phyloP scores from a whole-genome alignment of 2,113 vertebrate genomes.

The Triplophysa rosa region DNA sequence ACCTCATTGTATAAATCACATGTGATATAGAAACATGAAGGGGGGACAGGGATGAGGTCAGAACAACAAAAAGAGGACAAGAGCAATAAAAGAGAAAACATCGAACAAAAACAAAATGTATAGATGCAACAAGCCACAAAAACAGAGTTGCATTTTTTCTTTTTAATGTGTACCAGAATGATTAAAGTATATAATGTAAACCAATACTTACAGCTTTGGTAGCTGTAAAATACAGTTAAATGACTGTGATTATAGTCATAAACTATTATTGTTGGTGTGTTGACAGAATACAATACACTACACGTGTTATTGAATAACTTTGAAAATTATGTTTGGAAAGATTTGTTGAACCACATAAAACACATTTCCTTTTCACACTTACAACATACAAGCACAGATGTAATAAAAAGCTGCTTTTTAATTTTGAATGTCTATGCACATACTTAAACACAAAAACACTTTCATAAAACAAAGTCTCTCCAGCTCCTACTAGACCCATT shows the following conservation, averaged over 20 bases:
- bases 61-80: background rate
- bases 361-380: conserved; percentile 1
- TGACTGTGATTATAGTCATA: too few species aligned
- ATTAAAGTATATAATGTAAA: too few species aligned
- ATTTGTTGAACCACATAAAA: background rate
- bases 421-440: conserved; percentile 26
- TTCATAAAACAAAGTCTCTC: conserved; percentile 28
- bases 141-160: too few species aligned
- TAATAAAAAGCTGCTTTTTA: conserved; percentile 4
- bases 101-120: background rate
- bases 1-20: conserved; percentile 42
- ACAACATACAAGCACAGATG: background rate
- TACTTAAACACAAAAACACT: conserved; percentile 13
- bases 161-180: too few species aligned
- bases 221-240: too few species aligned
- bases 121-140: too few species aligned
- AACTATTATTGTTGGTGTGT: too few species aligned
- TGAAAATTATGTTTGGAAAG: too few species aligned
- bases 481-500: conserved; percentile 46
- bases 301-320: too few species aligned
- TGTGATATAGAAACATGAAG: conserved; percentile 30
- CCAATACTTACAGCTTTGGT: too few species aligned
- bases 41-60: background rate
- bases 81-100: background rate
- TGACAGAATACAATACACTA: too few species aligned